Evolutionary conservation across 2,797 vertebrate genomes (phyloP).

Genomic region (Astyanax mexicanus): DNA sequence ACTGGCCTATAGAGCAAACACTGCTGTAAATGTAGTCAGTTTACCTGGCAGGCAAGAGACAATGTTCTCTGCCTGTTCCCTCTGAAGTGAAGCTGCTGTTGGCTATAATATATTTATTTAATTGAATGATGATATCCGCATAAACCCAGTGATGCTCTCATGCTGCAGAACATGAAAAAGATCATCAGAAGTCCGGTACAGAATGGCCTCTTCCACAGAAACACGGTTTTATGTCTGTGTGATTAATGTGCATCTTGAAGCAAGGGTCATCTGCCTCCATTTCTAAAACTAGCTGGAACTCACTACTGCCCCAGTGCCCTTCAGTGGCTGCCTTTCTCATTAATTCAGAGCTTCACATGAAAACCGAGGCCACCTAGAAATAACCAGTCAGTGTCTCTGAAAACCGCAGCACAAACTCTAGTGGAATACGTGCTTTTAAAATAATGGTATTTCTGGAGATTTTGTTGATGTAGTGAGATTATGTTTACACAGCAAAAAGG

Average conservation of each 20-base stretch:
- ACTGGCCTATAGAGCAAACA: no score
- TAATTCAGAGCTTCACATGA: slow-evolving; percentile 36
- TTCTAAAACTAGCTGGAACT: slow-evolving; percentile 45
- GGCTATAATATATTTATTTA: slow-evolving; percentile 22
- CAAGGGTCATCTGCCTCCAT: slow-evolving; percentile 34
- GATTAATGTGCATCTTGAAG: slow-evolving; percentile 47
- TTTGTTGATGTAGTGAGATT: not conserved
- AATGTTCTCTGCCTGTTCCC: slow-evolving; percentile 1
- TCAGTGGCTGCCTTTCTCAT: slow-evolving; percentile 48
- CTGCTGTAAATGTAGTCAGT: not conserved
- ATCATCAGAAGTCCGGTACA: slow-evolving; percentile 31
- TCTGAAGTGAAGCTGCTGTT: not conserved
- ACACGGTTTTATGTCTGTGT: slow-evolving; percentile 27
- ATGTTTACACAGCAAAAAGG: no score
- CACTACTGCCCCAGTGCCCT: slow-evolving; percentile 52
- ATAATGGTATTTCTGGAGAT: not conserved
- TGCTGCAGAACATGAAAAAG: slow-evolving; percentile 30
- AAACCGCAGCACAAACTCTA: slow-evolving; percentile 13
- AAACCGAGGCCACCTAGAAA: slow-evolving; percentile 31
- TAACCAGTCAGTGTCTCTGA: slow-evolving; percentile 33
- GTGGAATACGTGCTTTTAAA: not conserved
- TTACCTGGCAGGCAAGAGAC: slow-evolving; percentile 8
- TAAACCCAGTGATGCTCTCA: slow-evolving; percentile 15
- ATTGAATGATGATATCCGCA: not conserved
- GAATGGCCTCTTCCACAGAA: slow-evolving; percentile 3